phyloP scores from a whole-genome alignment of 2,888 invertebrate genomes.

The Smittia aterrima region DNA sequence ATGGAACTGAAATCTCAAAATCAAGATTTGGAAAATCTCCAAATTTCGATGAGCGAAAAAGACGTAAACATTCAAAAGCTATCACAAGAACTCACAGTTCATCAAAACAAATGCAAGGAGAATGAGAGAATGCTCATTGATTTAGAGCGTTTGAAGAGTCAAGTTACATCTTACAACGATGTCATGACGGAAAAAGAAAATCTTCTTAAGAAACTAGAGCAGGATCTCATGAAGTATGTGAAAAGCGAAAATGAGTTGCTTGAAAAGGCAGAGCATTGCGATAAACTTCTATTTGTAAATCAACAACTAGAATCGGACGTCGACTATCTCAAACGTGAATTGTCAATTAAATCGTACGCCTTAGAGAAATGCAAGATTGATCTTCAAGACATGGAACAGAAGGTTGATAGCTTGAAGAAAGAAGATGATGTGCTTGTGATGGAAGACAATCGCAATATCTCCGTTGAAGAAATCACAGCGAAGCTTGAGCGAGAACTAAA shows the following conservation, averaged over 20 bases:
- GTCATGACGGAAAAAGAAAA: constrained; percentile 31
- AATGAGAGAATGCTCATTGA: constrained; percentile 24
- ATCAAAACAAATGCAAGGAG: constrained; percentile 22
- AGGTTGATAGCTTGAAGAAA: constrained; percentile 22
- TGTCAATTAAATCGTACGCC: constrained; percentile 24
- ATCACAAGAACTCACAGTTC: neutral
- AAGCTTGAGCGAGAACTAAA: constrained; percentile 61
- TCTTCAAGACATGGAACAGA: constrained; percentile 31
- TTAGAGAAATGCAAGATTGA: constrained; percentile 39
- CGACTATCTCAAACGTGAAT: constrained; percentile 18
- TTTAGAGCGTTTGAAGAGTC: constrained; percentile 27
- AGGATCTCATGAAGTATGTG: constrained; percentile 33
- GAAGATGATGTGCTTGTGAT: neutral
- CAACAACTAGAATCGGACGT: constrained; percentile 42
- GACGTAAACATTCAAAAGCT: constrained; percentile 46
- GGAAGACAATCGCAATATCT: neutral
- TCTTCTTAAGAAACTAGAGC: constrained; percentile 20
- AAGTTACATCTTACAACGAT: constrained; percentile 19
- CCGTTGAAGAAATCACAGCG: constrained; percentile 56
- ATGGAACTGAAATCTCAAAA: constrained; percentile 44
- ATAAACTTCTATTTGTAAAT: constrained; percentile 44
- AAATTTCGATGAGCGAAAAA: constrained; percentile 48
- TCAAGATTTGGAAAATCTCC: constrained; percentile 44
- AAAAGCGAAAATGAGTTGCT: constrained; percentile 46
- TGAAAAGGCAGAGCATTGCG: constrained; percentile 46